Evolutionary conservation across 1,140 invertebrate genomes (phyloP).

Genomic region (Anastrepha obliqua): DNA sequence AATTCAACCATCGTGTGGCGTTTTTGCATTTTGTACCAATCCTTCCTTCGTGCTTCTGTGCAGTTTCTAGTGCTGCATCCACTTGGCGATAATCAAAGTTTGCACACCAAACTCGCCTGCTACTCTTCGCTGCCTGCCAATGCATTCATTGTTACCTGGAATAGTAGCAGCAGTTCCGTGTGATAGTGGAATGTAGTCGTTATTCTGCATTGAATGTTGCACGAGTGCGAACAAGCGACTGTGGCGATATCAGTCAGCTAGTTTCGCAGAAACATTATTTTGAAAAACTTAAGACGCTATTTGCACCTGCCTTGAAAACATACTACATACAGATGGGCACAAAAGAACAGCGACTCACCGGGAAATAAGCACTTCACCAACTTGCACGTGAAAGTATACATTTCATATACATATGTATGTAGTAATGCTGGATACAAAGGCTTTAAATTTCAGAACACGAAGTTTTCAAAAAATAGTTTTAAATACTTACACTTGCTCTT

Average conservation of each 20-base stretch:
- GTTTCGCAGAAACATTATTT: background rate
- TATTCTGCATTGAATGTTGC: background rate
- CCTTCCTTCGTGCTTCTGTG: background rate
- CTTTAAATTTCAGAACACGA: no score
- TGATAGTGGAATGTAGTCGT: background rate
- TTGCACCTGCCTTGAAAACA: background rate
- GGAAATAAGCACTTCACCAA: no score
- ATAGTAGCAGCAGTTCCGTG: background rate
- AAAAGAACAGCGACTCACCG: background rate
- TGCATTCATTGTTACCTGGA: background rate
- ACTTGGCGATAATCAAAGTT: constrained; percentile 25
- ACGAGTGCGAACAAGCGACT: background rate
- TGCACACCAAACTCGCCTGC: background rate
- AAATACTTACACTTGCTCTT: no score
- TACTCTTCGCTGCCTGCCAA: background rate
- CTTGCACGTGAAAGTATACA: no score
- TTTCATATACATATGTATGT: no score
- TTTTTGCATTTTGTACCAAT: no score
- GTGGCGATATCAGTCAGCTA: background rate
- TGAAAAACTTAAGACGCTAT: background rate
- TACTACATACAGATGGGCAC: background rate
- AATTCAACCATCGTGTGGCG: no score
- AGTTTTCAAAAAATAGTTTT: no score
- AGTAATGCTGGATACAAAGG: no score
- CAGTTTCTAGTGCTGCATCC: background rate